These are phyloP conservation scores for Marmota flaviventris DNA, from an alignment of 2,113 vertebrate species.

Conservation along the genomic window DNA sequence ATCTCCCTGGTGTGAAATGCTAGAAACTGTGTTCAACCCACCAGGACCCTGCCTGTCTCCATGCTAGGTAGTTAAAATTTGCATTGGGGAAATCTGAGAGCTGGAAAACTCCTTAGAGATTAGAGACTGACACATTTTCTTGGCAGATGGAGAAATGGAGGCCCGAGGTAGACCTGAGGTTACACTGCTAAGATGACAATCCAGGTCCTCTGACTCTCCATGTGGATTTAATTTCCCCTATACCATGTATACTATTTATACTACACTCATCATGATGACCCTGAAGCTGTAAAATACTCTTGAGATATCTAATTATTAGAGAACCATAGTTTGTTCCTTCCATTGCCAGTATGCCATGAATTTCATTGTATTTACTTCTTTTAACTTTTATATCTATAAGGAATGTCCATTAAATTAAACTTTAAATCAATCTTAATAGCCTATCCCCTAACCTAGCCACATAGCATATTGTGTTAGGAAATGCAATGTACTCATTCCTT, in stretches of 20 bases:
- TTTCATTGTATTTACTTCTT: not conserved
- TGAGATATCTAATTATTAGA: conserved; percentile 24
- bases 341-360: not conserved
- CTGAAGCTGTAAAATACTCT: not conserved
- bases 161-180: not conserved
- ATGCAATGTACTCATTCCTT: not conserved
- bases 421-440: conserved; percentile 41
- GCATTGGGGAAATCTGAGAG: not conserved
- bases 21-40: conserved; percentile 38
- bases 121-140: conserved; percentile 12
- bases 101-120: conserved; percentile 5
- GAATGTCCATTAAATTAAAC: conserved; percentile 17
- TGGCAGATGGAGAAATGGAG: conserved; percentile 47
- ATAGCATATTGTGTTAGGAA: conserved; percentile 33
- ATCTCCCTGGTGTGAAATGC: conserved; percentile 49
- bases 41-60: not conserved
- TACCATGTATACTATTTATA: not conserved
- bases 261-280: not conserved
- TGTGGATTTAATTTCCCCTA: not conserved
- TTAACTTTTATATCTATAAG: conserved; percentile 10
- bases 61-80: not conserved
- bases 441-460: conserved; percentile 7
- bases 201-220: not conserved
- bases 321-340: not conserved
- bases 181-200: not conserved